Percentiles rank a stretch among this genome's conserved stretches.
Conservation (phyloP, 2,888 invertebrate genomes). For the Amphimallon solstitiale region DNA sequence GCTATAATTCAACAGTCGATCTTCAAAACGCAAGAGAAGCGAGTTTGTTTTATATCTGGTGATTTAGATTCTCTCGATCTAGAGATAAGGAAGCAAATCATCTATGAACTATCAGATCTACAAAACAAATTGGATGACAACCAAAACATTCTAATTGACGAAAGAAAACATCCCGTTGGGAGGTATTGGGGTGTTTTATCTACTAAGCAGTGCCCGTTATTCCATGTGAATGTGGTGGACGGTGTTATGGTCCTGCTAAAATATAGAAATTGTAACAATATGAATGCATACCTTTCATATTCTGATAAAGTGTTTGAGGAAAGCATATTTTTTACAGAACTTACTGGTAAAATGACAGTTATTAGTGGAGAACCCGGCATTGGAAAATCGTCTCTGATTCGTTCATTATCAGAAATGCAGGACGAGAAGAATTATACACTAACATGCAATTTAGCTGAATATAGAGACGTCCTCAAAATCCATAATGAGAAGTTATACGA, state of each 20-base stretch:
- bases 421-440: neutral
- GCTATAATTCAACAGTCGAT: neutral
- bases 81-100: neutral
- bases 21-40: neutral
- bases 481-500: neutral
- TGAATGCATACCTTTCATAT: neutral
- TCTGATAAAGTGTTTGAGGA: neutral
- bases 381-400: slow-evolving; percentile 7
- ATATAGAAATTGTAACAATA: neutral
- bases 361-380: slow-evolving; percentile 13
- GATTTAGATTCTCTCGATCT: neutral
- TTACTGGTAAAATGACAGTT: neutral
- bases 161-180: neutral
- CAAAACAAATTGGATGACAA: neutral
- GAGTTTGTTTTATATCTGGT: neutral
- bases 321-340: slow-evolving; percentile 5
- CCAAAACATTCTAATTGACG: neutral
- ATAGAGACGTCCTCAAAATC: neutral
- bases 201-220: neutral
- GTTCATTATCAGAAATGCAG: neutral
- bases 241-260: neutral
- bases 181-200: neutral
- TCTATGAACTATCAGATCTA: neutral
- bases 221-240: neutral
- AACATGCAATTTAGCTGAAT: slow-evolving; percentile 5